Evolutionary conservation across 2,113 vertebrate species (phyloP).

Genomic region (Eclectus roratus): DNA sequence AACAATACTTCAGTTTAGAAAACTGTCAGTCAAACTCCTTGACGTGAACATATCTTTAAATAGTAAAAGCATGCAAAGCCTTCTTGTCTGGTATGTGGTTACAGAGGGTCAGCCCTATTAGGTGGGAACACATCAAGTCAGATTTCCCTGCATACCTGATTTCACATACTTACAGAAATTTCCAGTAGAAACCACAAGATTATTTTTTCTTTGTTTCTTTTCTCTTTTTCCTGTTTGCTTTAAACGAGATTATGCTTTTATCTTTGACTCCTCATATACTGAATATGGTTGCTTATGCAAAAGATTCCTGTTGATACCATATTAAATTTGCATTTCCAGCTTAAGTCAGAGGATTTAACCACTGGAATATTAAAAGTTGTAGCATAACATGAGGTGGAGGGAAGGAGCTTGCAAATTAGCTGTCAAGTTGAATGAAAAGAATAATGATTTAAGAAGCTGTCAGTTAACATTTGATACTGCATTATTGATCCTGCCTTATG

Average conservation of each 20-base stretch:
- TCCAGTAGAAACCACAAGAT: not conserved
- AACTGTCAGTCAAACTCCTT: constrained; percentile 59
- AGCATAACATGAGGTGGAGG: not conserved
- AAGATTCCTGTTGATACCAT: not conserved
- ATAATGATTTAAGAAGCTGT: not conserved
- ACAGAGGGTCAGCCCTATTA: constrained; percentile 5
- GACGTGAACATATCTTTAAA: constrained; percentile 70
- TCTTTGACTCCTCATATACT: not conserved
- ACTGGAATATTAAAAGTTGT: not conserved
- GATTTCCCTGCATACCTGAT: constrained; percentile 5
- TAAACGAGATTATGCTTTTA: not conserved
- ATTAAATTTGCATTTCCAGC: constrained; percentile 1
- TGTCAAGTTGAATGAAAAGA: constrained; percentile 48
- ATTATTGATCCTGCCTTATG: not conserved
- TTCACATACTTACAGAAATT: not conserved
- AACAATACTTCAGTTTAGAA: constrained; percentile 65
- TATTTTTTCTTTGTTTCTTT: not conserved
- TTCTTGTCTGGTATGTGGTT: not conserved
- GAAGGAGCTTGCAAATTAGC: constrained; percentile 54
- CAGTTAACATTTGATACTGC: not conserved
- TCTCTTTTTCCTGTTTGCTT: not conserved
- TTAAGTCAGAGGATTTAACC: not conserved
- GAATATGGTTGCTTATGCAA: not conserved
- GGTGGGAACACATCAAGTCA: constrained; percentile 8
- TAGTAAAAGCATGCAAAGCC: constrained; percentile 70